phyloP scores from a whole-genome alignment of 1,140 invertebrate species.

The Drosophila bocqueti region DNA sequence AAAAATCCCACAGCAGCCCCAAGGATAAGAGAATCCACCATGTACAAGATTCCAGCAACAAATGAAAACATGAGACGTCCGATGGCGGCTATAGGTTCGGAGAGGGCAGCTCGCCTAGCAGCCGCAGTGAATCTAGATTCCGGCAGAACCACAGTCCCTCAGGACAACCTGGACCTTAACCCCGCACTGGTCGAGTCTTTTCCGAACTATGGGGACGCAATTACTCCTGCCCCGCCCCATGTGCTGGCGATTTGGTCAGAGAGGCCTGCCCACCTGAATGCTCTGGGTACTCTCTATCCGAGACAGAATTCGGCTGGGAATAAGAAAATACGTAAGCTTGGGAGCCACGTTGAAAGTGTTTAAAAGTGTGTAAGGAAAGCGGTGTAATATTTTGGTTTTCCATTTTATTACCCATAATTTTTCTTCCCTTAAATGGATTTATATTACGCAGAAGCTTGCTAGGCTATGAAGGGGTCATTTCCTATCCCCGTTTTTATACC shows the following conservation, averaged over 20 bases:
- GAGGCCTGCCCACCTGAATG: background rate
- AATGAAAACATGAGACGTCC: background rate
- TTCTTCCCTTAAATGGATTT: background rate
- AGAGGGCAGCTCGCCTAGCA: background rate
- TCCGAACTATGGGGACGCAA: too few relatives aligned
- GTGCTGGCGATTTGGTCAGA: background rate
- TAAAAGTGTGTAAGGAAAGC: background rate
- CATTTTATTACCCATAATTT: background rate
- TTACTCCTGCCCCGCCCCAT: too few relatives aligned
- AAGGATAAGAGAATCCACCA: background rate
- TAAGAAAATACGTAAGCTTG: background rate
- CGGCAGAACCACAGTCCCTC: background rate
- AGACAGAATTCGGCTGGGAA: background rate
- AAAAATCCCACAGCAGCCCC: too few relatives aligned
- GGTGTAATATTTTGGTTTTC: background rate
- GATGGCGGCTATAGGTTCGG: conserved; percentile 2
- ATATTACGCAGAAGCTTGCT: background rate
- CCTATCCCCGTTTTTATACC: too few relatives aligned
- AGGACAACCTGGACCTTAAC: background rate
- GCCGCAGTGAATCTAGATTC: background rate
- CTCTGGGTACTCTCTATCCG: background rate
- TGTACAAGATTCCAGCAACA: background rate
- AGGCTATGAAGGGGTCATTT: background rate
- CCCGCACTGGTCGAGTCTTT: background rate
- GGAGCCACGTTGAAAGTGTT: too few relatives aligned